Conservation (phyloP, 30 jellyfish, hydroid and myxozoan species). For the Cassiopea andromeda region DNA sequence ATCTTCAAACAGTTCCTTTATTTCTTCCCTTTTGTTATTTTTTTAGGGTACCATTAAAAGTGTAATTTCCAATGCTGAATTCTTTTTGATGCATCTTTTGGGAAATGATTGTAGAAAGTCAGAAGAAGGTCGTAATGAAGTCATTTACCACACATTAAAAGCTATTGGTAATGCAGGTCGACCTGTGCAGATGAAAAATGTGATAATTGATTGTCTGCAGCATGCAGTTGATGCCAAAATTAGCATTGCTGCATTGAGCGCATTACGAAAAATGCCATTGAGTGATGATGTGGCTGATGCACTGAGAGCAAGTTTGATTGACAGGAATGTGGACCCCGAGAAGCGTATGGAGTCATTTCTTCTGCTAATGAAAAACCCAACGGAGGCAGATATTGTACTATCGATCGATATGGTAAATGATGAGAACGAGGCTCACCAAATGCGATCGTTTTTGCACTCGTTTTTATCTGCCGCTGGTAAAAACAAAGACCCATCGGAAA, state of each 20-base stretch:
- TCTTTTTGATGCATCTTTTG: conserved; percentile 71
- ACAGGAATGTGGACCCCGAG: conserved; percentile 84
- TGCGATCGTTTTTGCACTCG: conserved; percentile 82
- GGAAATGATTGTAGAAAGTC: conserved; percentile 86
- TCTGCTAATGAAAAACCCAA: conserved; percentile 81
- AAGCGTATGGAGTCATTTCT: conserved; percentile 82
- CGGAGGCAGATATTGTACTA: conserved; percentile 65
- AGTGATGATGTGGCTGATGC: conserved; percentile 22
- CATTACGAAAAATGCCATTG: conserved; percentile 81
- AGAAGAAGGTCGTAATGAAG: conserved; percentile 31
- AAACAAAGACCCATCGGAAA: conserved; percentile 69
- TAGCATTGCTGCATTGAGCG: conserved; percentile 92
- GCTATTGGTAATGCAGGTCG: conserved; percentile 98
- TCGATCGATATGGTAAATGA: conserved; percentile 91
- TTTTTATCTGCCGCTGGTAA: conserved; percentile 50
- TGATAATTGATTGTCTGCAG: conserved; percentile 83
- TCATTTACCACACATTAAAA: conserved; percentile 81
- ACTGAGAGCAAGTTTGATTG: conserved; percentile 69
- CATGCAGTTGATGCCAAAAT: conserved; percentile 79
- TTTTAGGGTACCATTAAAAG: conserved; percentile 70
- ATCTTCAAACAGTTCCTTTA: no score
- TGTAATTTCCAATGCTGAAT: conserved; percentile 75
- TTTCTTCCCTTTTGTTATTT: neutral
- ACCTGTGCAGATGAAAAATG: conserved; percentile 72
- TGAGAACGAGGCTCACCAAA: conserved; percentile 81